Conservation (phyloP, 2,797 vertebrate genomes). For the Tauraco hartlaubi region DNA sequence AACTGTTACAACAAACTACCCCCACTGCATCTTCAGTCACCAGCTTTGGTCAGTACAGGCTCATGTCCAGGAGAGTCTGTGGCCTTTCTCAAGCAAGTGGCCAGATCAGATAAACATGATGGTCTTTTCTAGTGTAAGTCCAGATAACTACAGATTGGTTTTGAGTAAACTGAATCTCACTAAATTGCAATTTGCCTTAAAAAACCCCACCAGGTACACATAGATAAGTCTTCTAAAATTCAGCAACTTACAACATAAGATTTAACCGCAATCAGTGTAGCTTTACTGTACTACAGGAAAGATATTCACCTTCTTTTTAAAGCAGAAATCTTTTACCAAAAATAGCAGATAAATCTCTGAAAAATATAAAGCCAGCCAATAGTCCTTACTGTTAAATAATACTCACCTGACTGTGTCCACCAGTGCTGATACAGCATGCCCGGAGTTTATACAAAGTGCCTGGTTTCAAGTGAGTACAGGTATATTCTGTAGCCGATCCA, state of each 20-base stretch:
- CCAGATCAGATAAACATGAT: neutral
- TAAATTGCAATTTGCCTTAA: neutral
- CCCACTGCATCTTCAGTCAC: neutral
- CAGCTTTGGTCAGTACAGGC: neutral
- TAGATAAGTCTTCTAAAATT: neutral
- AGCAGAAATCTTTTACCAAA: neutral
- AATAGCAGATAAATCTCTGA: neutral
- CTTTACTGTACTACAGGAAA: neutral
- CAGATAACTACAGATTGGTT: neutral
- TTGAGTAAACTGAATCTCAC: neutral
- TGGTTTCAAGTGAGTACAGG: constrained; percentile 90
- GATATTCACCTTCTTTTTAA: neutral
- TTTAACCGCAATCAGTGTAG: neutral
- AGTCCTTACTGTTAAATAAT: neutral
- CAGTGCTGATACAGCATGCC: constrained; percentile 94
- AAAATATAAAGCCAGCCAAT: accelerated
- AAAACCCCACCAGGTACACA: neutral
- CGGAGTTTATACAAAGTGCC: constrained; percentile 93
- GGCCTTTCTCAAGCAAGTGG: neutral
- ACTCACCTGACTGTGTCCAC: constrained; percentile 94
- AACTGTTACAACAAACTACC: neutral
- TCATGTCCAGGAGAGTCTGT: neutral
- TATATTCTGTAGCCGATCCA: constrained; percentile 90
- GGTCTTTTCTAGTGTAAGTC: neutral
- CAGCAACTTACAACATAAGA: neutral